phyloP scores from a whole-genome alignment of 2,113 vertebrate species.

The Onychostruthus taczanowskii region DNA sequence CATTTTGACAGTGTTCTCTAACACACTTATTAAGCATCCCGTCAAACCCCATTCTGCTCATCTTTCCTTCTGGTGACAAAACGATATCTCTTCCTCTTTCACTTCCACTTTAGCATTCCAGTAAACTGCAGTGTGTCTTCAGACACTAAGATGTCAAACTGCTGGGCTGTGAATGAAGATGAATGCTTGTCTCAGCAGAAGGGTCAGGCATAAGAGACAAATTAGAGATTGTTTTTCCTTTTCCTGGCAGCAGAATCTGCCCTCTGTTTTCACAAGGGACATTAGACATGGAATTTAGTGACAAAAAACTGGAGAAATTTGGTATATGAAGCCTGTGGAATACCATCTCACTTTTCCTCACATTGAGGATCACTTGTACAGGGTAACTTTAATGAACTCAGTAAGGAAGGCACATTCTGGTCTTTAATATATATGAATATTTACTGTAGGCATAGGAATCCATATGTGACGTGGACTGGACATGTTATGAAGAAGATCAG shows the following conservation, averaged over 20 bases:
- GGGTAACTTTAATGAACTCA: background rate
- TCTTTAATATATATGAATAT: background rate
- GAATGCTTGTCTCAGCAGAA: background rate
- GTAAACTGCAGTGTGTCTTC: background rate
- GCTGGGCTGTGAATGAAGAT: background rate
- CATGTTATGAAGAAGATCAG: background rate
- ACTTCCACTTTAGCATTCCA: background rate
- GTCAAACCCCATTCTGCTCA: background rate
- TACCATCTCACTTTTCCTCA: background rate
- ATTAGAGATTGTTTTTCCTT: background rate
- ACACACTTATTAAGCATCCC: background rate
- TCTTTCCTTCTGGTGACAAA: background rate
- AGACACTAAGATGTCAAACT: background rate
- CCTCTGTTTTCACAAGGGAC: background rate
- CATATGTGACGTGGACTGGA: background rate
- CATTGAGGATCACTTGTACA: background rate
- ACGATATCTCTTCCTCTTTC: background rate
- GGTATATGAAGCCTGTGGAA: background rate
- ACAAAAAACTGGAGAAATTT: background rate
- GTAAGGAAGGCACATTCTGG: background rate
- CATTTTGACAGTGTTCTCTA: background rate
- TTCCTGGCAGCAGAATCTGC: background rate
- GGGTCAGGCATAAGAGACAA: background rate
- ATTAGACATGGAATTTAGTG: background rate
- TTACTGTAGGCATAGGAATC: background rate